These are phyloP conservation scores for Aegotheles bennettii DNA, from an alignment of 2,113 vertebrate species.

Conservation along the genomic window DNA sequence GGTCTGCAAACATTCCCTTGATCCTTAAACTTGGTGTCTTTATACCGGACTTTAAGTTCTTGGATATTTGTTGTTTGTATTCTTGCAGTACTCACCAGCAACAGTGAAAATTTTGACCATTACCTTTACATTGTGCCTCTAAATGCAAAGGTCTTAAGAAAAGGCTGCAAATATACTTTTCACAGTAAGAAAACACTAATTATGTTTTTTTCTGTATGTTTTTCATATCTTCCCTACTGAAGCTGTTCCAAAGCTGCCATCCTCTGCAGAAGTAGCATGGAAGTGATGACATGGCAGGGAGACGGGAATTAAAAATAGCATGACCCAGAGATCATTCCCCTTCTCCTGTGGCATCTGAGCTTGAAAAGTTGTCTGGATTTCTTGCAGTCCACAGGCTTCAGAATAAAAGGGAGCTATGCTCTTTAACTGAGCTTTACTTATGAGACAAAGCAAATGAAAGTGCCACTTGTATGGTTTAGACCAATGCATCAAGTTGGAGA, in stretches of 20 bases:
- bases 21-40: not conserved
- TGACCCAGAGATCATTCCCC: not conserved
- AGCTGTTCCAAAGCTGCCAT: not conserved
- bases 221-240: not conserved
- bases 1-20: not conserved
- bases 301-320: conserved; percentile 9
- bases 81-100: not conserved
- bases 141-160: not conserved
- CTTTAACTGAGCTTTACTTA: not conserved
- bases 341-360: not conserved
- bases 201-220: not conserved
- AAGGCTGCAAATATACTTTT: not conserved
- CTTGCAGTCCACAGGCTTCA: not conserved
- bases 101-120: not conserved
- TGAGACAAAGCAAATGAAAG: not conserved
- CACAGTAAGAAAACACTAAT: not conserved
- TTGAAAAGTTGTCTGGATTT: conserved; percentile 30
- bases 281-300: not conserved
- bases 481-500: not conserved
- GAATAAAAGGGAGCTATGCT: not conserved
- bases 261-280: not conserved
- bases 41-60: not conserved
- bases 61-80: not conserved
- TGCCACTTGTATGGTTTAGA: not conserved
- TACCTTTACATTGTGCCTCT: not conserved